phyloP scores from a whole-genome alignment of 2,113 vertebrate species.

The Microtus ochrogaster region DNA sequence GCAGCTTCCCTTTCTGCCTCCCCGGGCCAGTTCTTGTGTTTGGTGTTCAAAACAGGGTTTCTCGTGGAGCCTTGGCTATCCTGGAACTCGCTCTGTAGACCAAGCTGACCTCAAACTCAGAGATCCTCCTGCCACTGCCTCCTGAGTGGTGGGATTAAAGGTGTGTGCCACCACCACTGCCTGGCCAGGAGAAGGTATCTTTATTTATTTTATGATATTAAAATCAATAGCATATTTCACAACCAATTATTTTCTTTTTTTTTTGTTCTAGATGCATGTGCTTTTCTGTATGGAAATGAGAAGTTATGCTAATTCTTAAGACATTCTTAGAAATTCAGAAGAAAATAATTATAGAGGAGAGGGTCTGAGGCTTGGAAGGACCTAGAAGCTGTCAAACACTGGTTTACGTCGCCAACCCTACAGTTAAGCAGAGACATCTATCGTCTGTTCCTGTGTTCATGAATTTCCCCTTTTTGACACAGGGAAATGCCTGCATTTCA shows the following conservation, averaged over 20 bases:
- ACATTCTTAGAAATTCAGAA: background rate
- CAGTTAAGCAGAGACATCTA: background rate
- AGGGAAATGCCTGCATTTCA: background rate
- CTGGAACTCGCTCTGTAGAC: background rate
- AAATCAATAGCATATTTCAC: background rate
- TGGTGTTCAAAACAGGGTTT: background rate
- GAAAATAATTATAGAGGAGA: background rate
- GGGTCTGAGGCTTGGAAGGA: background rate
- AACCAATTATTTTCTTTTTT: background rate
- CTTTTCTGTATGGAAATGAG: conserved; percentile 1
- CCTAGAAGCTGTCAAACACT: background rate
- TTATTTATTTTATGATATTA: conserved; percentile 2
- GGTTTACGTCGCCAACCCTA: background rate
- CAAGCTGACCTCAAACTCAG: background rate
- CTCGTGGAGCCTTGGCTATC: background rate
- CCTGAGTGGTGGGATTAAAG: background rate
- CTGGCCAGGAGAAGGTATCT: background rate
- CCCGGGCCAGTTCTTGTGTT: background rate
- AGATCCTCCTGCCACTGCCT: background rate
- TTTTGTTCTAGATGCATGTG: background rate
- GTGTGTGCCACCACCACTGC: background rate
- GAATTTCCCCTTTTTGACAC: background rate
- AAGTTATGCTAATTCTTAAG: background rate
- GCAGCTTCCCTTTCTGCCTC: no score
- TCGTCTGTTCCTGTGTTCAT: background rate